phyloP scores from a whole-genome alignment of 2,888 invertebrate species.

The Amphipoea oculea region DNA sequence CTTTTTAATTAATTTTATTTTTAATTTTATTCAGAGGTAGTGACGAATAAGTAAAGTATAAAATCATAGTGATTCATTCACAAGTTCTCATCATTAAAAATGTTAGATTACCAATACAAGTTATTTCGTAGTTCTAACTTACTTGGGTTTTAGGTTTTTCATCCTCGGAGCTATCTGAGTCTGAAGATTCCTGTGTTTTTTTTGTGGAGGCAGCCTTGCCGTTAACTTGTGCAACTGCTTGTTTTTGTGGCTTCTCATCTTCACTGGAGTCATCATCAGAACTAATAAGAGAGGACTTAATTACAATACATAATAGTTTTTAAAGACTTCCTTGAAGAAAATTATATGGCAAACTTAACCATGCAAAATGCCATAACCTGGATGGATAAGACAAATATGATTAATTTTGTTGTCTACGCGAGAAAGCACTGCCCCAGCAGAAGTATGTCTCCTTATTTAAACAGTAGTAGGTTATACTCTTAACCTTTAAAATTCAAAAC shows the following conservation, averaged over 20 bases:
- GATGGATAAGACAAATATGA: neutral
- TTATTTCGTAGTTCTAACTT: slow-evolving; percentile 24
- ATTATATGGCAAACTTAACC: neutral
- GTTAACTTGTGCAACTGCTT: slow-evolving; percentile 74
- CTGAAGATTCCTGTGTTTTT: slow-evolving; percentile 81
- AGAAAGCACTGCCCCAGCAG: neutral
- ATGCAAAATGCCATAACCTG: neutral
- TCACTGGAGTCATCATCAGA: slow-evolving; percentile 77
- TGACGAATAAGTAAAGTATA: slow-evolving; percentile 79
- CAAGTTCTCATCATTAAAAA: slow-evolving; percentile 75
- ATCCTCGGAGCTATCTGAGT: slow-evolving; percentile 85
- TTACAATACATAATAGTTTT: neutral
- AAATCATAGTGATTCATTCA: slow-evolving; percentile 76
- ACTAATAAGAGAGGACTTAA: slow-evolving; percentile 25
- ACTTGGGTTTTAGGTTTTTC: slow-evolving; percentile 77
- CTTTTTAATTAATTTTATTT: neutral
- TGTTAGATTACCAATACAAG: slow-evolving; percentile 20
- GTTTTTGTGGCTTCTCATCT: slow-evolving; percentile 73
- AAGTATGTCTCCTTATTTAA: neutral
- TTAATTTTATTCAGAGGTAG: slow-evolving; percentile 81
- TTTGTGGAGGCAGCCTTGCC: slow-evolving; percentile 78
- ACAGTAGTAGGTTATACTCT: neutral
- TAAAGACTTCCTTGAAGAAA: neutral
- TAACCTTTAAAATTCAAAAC: slow-evolving; percentile 11
- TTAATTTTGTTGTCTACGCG: neutral